Percentiles rank a stretch among this genome's conserved stretches.
These are phyloP conservation scores for Hermetia illucens DNA, from an alignment of 1,140 invertebrate species.

Conservation along the genomic window DNA sequence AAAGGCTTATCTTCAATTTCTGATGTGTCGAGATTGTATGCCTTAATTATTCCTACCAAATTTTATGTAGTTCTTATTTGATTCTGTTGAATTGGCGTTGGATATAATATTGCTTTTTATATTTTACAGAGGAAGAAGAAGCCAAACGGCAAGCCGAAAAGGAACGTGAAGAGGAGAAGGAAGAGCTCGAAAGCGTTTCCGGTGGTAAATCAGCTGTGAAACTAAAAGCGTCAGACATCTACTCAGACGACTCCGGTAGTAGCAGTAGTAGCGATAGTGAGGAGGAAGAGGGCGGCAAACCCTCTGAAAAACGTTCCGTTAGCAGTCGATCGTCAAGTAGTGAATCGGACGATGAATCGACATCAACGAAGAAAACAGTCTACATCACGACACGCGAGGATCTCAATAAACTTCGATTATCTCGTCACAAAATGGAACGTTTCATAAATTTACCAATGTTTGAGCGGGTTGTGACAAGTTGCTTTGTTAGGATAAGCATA, in stretches of 20 bases:
- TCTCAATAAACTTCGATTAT: slow-evolving; percentile 75
- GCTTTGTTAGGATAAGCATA: slow-evolving; percentile 93
- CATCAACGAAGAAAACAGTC: slow-evolving; percentile 37
- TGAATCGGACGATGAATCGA: slow-evolving; percentile 32
- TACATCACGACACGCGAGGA: slow-evolving; percentile 66
- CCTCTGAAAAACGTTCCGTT: slow-evolving; percentile 26
- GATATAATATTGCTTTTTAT: neutral
- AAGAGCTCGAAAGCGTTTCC: slow-evolving; percentile 36
- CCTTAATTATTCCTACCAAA: too few species aligned
- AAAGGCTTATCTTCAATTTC: too few species aligned
- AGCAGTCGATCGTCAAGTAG: slow-evolving; percentile 38
- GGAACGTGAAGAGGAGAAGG: slow-evolving; percentile 49
- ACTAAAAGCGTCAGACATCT: slow-evolving; percentile 86
- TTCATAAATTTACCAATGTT: slow-evolving; percentile 97
- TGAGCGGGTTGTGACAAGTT: slow-evolving; percentile 72
- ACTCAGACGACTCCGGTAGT: slow-evolving; percentile 86
- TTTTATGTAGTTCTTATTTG: neutral
- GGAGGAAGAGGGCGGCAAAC: slow-evolving; percentile 38
- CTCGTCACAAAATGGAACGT: slow-evolving; percentile 83
- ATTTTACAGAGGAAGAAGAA: slow-evolving; percentile 32
- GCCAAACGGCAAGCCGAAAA: slow-evolving; percentile 33
- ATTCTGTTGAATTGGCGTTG: neutral
- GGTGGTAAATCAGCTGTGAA: slow-evolving; percentile 36
- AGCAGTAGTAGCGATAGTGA: slow-evolving; percentile 44
- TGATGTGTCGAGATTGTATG: too few species aligned